A percentile compares a stretch with the other conserved stretches of the same genome.
These are phyloP conservation scores for Pocillopora meandrina DNA, from an alignment of 92 coral and sea anemone genomes.

Conservation along the genomic window DNA sequence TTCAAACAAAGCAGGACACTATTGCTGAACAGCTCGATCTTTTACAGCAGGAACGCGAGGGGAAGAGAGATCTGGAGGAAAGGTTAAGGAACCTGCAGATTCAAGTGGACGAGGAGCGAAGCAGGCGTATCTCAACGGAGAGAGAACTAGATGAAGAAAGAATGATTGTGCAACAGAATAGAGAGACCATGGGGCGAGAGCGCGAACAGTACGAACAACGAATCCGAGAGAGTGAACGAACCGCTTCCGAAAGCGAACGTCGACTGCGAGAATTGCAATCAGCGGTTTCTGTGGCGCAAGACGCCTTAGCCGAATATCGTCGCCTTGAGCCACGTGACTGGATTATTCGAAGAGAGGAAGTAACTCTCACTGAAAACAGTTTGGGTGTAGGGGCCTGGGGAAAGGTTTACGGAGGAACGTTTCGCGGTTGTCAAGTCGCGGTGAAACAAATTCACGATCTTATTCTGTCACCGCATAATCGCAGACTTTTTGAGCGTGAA, in stretches of 20 bases:
- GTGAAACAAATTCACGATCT: conserved; percentile 92
- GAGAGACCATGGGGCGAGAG: conserved; percentile 55
- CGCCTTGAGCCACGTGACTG: conserved; percentile 99
- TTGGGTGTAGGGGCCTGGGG: conserved; percentile 98
- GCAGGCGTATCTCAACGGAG: conserved; percentile 50
- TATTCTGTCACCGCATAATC: conserved; percentile 93
- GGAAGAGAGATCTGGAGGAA: conserved; percentile 64
- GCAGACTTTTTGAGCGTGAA: conserved; percentile 94
- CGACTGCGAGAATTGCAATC: conserved; percentile 67
- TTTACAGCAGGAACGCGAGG: conserved; percentile 68
- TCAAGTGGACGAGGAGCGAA: conserved; percentile 65
- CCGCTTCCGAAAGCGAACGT: conserved; percentile 40
- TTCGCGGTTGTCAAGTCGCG: conserved; percentile 88
- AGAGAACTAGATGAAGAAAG: conserved; percentile 65
- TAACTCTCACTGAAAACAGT: conserved; percentile 61
- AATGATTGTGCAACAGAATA: conserved; percentile 43
- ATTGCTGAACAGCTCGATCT: conserved; percentile 59
- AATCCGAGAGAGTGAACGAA: conserved; percentile 53
- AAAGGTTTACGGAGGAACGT: conserved; percentile 83
- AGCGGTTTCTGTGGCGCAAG: conserved; percentile 71
- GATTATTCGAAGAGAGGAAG: conserved; percentile 92
- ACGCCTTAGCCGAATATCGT: conserved; percentile 78
- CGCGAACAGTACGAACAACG: conserved; percentile 56
- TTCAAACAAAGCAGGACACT: conserved; percentile 61
- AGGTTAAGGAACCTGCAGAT: conserved; percentile 60